These are phyloP conservation scores for Hystrix cristata DNA, from an alignment of 2,113 vertebrate genomes.

Conservation along the genomic window DNA sequence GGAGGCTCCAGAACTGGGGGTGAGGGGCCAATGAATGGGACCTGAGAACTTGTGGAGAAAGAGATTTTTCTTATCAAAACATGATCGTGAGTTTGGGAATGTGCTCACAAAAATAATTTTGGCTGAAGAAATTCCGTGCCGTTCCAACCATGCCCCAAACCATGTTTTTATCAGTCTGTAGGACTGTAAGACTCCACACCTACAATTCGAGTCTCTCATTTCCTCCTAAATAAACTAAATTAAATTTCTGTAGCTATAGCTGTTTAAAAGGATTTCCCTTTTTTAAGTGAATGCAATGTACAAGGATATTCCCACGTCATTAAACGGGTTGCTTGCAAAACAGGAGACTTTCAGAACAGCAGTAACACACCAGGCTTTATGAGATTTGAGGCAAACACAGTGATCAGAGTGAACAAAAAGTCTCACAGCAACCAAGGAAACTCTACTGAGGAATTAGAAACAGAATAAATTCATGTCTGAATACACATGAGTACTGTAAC, in stretches of 20 bases:
- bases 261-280: constrained; percentile 76
- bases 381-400: constrained; percentile 71
- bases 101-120: constrained; percentile 40
- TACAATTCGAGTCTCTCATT: constrained; percentile 84
- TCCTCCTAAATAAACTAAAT: constrained; percentile 85
- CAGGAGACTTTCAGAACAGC: constrained; percentile 68
- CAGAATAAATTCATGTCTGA: neutral
- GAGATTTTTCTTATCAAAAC: constrained; percentile 80
- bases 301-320: constrained; percentile 77
- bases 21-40: constrained; percentile 39
- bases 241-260: constrained; percentile 77
- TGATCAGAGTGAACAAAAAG: constrained; percentile 64
- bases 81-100: neutral
- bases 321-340: constrained; percentile 74
- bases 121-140: neutral
- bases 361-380: constrained; percentile 68
- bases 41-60: constrained; percentile 60
- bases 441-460: neutral
- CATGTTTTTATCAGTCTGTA: constrained; percentile 58
- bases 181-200: constrained; percentile 39
- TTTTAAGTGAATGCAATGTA: constrained; percentile 78
- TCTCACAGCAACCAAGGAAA: constrained; percentile 57
- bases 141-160: constrained; percentile 55
- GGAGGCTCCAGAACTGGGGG: constrained; percentile 16
- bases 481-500: neutral